Evolutionary conservation across 2,113 vertebrate genomes (phyloP), one percentile per base, ranked within the genome.

Genomic region (Pelvicachromis taeniatus): DNA sequence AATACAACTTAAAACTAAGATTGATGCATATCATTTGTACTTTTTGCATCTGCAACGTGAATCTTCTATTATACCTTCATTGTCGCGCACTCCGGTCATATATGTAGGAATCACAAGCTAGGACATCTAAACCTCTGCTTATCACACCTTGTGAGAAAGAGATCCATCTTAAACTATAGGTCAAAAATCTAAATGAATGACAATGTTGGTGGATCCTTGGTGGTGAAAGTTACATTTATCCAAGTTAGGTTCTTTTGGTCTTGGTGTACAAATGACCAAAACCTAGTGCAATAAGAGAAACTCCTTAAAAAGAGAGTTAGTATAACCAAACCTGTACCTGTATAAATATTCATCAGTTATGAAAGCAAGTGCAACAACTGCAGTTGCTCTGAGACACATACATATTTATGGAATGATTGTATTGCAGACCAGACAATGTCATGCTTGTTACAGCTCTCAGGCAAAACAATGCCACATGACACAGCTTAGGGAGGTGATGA

Each of bases 1-100:
- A 91, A 93, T 85, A 87, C 85, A 91, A 94, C 91, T 92, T 94
- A 90, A 91, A 95, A 93, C 86, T 92, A 92, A 83, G 90, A 92
- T 82, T 91, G 86, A 93, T 92, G 88, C 87, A 89, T 94, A 87
- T 89, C 80, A 89, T 93, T 93, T 89, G 85, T 89, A 93, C 82
- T 91, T 93, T 94, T 90, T 86, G 80, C 88, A 92, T 92, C 63
- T 70, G 61, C 88, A 82, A 58, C 50, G 80, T 56, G 59, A 80
- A 81, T 77, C 26, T 45, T 83, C 87, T 29, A 14, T 82, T 82
- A 58, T 52, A 85, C 63, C 45, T 89, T 83, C 23, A 61, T 83
- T 70, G 40, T 63, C 77, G 89, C 19, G 80, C 12, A 21, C 53
- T 54, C 16, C 21, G 81, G 85, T 86, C 86, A 88, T 85, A 26